Percentiles rank a stretch among this genome's conserved stretches.
phyloP scores from a whole-genome alignment of 2,888 invertebrate genomes.

The Heliconius ethilla region DNA sequence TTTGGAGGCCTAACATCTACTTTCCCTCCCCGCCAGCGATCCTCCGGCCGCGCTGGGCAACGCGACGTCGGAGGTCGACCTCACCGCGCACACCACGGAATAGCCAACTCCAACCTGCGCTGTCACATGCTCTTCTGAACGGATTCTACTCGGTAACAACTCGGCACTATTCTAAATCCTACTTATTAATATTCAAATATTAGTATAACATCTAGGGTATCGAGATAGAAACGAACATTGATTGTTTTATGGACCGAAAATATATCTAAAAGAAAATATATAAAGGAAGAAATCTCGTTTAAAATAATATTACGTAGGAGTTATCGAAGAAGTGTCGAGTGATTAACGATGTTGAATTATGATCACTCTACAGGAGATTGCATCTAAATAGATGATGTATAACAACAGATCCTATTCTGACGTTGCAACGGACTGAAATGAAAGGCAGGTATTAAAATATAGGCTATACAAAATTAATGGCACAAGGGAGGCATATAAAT shows the following conservation, averaged over 20 bases:
- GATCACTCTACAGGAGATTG: conserved; percentile 60
- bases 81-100: conserved; percentile 83
- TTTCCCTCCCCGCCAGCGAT: conserved; percentile 92
- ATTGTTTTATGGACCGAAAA: not conserved
- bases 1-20: conserved; percentile 95
- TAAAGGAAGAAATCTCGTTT: not conserved
- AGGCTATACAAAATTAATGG: conserved; percentile 74
- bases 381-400: conserved; percentile 49
- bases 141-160: conserved; percentile 41
- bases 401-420: conserved; percentile 52
- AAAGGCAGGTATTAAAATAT: conserved; percentile 65
- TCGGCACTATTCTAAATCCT: conserved; percentile 5
- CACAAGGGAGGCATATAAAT: conserved; percentile 76
- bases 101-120: conserved; percentile 83
- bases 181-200: conserved; percentile 1
- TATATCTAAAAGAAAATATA: no score
- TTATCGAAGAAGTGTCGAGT: conserved; percentile 26
- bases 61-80: conserved; percentile 83
- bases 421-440: conserved; percentile 67
- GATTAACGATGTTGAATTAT: conserved; percentile 37
- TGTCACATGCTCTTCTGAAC: conserved; percentile 82
- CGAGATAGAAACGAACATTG: not conserved
- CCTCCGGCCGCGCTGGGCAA: conserved; percentile 86
- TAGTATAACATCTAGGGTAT: not conserved
- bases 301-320: not conserved